A percentile compares a stretch with the other conserved stretches of the same genome.
phyloP scores from a whole-genome alignment of 2,113 vertebrate species.

The Corvus moneduloides region DNA sequence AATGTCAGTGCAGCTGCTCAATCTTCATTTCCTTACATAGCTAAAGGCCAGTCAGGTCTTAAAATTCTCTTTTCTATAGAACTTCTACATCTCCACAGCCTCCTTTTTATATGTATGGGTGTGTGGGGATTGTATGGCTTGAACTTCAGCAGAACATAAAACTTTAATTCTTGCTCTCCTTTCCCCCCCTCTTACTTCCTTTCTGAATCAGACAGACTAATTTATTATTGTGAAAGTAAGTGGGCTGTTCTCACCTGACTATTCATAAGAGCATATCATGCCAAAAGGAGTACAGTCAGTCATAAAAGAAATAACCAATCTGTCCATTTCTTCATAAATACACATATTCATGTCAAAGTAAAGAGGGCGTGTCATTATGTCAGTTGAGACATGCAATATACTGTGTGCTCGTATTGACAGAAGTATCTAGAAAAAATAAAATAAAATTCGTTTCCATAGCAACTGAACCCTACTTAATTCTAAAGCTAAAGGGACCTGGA shows the following conservation, averaged over 20 bases:
- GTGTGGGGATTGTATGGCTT: not conserved
- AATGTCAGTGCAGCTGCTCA: conserved; percentile 22
- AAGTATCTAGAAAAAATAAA: conserved; percentile 2
- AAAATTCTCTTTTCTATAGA: conserved; percentile 27
- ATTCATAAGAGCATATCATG: not conserved
- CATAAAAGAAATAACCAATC: conserved; percentile 9
- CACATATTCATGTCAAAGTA: not conserved
- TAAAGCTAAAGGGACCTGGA: not conserved
- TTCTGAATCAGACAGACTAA: conserved; percentile 28
- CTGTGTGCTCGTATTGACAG: conserved; percentile 20
- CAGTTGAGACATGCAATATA: not conserved
- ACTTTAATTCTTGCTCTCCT: not conserved
- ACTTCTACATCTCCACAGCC: not conserved
- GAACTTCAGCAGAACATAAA: not conserved
- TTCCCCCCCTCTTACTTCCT: not conserved
- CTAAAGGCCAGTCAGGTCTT: conserved; percentile 20
- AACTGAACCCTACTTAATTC: conserved; percentile 11
- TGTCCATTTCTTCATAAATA: conserved; percentile 25
- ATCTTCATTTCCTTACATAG: conserved; percentile 48
- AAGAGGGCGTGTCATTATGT: not conserved
- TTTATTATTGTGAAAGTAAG: conserved; percentile 8
- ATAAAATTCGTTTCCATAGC: conserved; percentile 20
- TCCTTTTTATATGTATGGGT: not conserved
- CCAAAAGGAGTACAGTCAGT: not conserved
- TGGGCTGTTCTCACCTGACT: conserved; percentile 2